Base-by-base conservation (phyloP, 2,888 invertebrate species). In the Pediacus dermestoides region DNA sequence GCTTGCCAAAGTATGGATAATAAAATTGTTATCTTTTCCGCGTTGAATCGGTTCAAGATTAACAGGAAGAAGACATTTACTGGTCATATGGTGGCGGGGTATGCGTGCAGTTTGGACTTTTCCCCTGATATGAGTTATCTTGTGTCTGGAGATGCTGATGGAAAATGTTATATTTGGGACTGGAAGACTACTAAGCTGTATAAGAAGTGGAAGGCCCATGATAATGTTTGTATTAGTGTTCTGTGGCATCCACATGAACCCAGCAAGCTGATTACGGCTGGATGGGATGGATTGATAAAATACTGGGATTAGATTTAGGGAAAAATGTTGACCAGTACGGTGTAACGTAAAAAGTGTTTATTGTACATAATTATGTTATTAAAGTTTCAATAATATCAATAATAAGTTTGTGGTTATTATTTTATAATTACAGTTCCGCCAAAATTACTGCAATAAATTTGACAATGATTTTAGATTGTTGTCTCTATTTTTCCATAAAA, bases 1-100 rank as follows among this genome's bases (percentile, higher is more conserved):
- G 96, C 97, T 0, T 99, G 97, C 64, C 99, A 99, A 71, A 92
- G 93, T 46, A 91, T 99, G 88, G 97, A 99, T 74, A 99, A 99
- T 73, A 95, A 95, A 71, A 88, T 99, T 37, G 85, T 93, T 16
- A 95, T 99, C 56, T 99, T 99, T 73, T 95, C 96, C 16, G 94
- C 97, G 0, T 73, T 97, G 46, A 96, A 97, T 74, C 78, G 96
- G 46, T 95, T 99, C 71, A 96, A 97, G 72, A 86, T 96, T 78
- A 96, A 99, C 71, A 76, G 95, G 15, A 99, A 99, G 71, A 99
- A 99, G 71, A 87, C 90, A 0, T 99, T 99, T 70, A 86, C 85
- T 0, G 97, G 99, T 0, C 99, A 99, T 66, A 99, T 99, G 95
- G 97, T 97, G 1, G 96, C 99, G 4, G 99, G 99, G 0, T 99